Evolutionary conservation across 2,888 invertebrate species (phyloP).

Genomic region (Drosophila borborema): DNA sequence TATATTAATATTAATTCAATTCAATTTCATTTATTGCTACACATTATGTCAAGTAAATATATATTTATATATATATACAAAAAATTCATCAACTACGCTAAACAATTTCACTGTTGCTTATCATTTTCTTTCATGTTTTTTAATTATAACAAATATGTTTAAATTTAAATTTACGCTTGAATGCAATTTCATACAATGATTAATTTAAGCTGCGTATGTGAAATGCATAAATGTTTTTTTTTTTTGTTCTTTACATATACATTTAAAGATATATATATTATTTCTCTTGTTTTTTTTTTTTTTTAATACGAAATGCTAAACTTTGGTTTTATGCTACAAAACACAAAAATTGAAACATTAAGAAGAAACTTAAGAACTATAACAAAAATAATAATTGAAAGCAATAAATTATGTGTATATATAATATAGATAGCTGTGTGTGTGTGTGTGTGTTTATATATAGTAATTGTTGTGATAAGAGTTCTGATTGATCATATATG

Average conservation of each 20-base stretch:
- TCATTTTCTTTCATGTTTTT: slow-evolving; percentile 25
- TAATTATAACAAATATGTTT: slow-evolving; percentile 71
- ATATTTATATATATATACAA: slow-evolving; percentile 52
- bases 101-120: slow-evolving; percentile 76
- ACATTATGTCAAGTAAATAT: slow-evolving; percentile 69
- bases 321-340: slow-evolving; percentile 80
- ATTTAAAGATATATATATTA: slow-evolving; percentile 30
- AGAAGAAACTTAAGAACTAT: slow-evolving; percentile 62
- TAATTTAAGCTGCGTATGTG: slow-evolving; percentile 54
- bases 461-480: slow-evolving; percentile 41
- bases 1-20: slow-evolving; percentile 52
- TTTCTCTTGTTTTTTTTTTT: background rate
- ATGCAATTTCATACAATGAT: slow-evolving; percentile 79
- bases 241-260: slow-evolving; percentile 52
- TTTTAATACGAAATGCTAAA: slow-evolving; percentile 78
- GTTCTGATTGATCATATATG: slow-evolving; percentile 34
- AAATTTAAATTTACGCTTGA: slow-evolving; percentile 63
- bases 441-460: slow-evolving; percentile 32
- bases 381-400: slow-evolving; percentile 61
- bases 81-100: slow-evolving; percentile 82
- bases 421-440: slow-evolving; percentile 42
- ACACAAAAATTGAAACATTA: slow-evolving; percentile 63
- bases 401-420: slow-evolving; percentile 38
- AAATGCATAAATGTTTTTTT: slow-evolving; percentile 71
- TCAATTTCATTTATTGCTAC: slow-evolving; percentile 74